Evolutionary conservation across 2,797 vertebrate species (phyloP), one percentile per base, ranked within the genome.

Genomic region (Chelon labrosus): DNA sequence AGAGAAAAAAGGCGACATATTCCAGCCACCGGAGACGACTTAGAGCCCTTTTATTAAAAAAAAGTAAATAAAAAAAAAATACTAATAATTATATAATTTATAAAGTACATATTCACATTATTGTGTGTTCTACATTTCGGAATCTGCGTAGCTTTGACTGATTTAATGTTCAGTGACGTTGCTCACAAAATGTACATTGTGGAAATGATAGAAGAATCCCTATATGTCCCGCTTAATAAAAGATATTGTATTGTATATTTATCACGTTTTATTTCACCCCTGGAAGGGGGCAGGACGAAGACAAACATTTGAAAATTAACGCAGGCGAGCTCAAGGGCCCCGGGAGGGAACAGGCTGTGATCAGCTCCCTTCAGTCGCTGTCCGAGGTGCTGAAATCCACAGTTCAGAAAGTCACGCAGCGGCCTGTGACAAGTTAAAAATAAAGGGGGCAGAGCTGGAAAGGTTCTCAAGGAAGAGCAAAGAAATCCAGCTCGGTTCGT

Each of bases 181-280:
- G 93, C 92, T 95, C 92, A 93, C 89, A 83, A 92, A 94, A 94
- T 90, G 91, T 93, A 90, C 84, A 87, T 85, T 94, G 85, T 95
- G 93, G 90, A 93, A 90, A 93, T 63, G 74, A 86, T 93, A 94
- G 88, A 95, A 89, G 74, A 94, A 93, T 93, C 91, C 93, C 88
- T 92, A 93, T 94, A 95, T 95, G 93, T 95, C 92, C 92, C 92
- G 92, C 93, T 92, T 92, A 96, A 95, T 95, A 95, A 96, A 95
- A 93, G 47, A 90, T 94, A 95, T 95, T 95, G 94, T 96, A 95
- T 94, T 95, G 95, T 94, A 94, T 92, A 92, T 93, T 88, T 86
- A 92, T 91, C 90, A 82, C 79, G 87, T 81, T 80, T 93, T 88
- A 81, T 89, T 88, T 65, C 76, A 20, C 39, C 56, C 25, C 37